Conservation (phyloP, 1,140 invertebrate species). For the Agrypnia vestita region DNA sequence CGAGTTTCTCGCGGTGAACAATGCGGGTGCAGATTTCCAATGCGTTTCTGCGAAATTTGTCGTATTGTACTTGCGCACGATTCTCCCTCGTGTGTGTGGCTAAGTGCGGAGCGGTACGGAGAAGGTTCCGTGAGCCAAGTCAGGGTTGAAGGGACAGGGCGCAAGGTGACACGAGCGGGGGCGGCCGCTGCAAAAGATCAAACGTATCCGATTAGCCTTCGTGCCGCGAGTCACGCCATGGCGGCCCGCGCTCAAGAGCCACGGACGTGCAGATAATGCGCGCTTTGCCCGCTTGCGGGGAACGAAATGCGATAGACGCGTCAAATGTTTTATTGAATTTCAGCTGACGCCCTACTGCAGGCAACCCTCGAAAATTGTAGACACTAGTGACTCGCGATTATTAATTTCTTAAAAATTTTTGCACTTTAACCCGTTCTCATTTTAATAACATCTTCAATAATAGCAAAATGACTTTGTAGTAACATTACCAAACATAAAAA, state of each 20-base stretch:
- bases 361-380: too few relatives aligned
- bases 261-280: constrained; percentile 43
- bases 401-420: too few relatives aligned
- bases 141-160: constrained; percentile 13
- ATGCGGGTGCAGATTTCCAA: constrained; percentile 16
- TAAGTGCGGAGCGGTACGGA: background rate
- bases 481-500: too few relatives aligned
- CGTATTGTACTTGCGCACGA: constrained; percentile 19
- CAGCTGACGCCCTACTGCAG: too few relatives aligned
- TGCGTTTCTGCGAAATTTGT: constrained; percentile 38
- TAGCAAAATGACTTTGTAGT: too few relatives aligned
- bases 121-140: constrained; percentile 1
- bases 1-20: constrained; percentile 28
- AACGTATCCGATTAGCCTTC: constrained; percentile 43
- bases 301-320: constrained; percentile 13
- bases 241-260: background rate
- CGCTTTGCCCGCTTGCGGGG: constrained; percentile 1
- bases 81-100: background rate
- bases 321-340: constrained; percentile 33
- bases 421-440: too few relatives aligned
- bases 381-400: too few relatives aligned
- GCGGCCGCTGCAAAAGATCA: constrained; percentile 41
- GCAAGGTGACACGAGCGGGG: background rate
- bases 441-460: too few relatives aligned
- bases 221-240: constrained; percentile 42